Conservation (phyloP, 2,797 vertebrate species). For the Dermochelys coriacea region DNA sequence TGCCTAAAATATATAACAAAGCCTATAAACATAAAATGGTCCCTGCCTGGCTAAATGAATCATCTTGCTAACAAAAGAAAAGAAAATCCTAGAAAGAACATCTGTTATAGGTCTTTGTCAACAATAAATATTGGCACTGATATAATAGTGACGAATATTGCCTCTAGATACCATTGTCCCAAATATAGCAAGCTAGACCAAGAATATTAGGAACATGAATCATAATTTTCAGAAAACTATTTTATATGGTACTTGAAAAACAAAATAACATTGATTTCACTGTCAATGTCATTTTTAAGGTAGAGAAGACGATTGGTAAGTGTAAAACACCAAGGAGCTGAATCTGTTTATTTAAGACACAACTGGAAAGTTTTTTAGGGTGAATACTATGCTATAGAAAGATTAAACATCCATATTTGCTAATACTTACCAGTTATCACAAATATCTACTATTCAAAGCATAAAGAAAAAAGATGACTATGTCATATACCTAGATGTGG, state of each 20-base stretch:
- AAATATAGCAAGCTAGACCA: neutral
- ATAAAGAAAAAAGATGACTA: neutral
- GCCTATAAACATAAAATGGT: conserved; percentile 22
- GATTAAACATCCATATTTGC: fast-evolving
- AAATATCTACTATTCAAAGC: neutral
- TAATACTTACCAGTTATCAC: neutral
- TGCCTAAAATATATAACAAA: conserved; percentile 55
- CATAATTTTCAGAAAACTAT: neutral
- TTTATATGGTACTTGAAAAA: conserved; percentile 10
- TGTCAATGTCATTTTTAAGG: neutral
- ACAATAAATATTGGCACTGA: conserved; percentile 40
- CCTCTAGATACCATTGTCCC: neutral
- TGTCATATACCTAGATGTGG: neutral
- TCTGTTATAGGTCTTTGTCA: conserved; percentile 21
- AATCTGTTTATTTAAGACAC: neutral
- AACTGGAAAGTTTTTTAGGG: neutral
- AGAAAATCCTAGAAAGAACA: conserved; percentile 17
- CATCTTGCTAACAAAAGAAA: conserved; percentile 29
- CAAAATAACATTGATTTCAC: neutral
- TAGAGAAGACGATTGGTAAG: neutral
- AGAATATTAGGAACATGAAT: neutral
- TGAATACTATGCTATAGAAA: neutral
- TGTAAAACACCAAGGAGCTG: neutral
- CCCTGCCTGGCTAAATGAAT: conserved; percentile 19
- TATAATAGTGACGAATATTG: neutral